Evolutionary conservation across 2,888 invertebrate genomes (phyloP).

Genomic region (Camptogramma bilineatum): DNA sequence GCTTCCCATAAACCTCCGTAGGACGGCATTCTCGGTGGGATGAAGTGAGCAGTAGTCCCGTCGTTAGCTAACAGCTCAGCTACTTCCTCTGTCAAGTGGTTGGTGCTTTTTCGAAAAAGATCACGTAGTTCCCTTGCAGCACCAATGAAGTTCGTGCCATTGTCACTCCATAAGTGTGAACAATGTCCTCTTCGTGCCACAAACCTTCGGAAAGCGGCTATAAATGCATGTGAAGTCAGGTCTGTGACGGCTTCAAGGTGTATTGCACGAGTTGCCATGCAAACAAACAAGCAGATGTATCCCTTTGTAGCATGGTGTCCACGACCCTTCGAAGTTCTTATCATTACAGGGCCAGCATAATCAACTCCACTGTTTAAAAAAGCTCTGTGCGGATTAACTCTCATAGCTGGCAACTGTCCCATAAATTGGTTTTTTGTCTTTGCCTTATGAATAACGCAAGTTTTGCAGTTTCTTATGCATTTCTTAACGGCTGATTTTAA

Average conservation of each 20-base stretch:
- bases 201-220: constrained; percentile 42
- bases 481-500: constrained; percentile 28
- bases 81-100: constrained; percentile 22
- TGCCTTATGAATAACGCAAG: constrained; percentile 29
- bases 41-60: constrained; percentile 37
- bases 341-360: constrained; percentile 37
- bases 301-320: constrained; percentile 36
- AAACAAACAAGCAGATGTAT: constrained; percentile 41
- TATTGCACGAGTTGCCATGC: constrained; percentile 46
- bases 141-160: constrained; percentile 41
- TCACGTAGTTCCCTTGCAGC: constrained; percentile 17
- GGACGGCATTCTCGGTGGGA: constrained; percentile 35
- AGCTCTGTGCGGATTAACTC: constrained; percentile 28
- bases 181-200: constrained; percentile 38
- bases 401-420: constrained; percentile 36
- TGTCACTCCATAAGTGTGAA: constrained; percentile 38
- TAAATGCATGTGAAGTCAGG: constrained; percentile 45
- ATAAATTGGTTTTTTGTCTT: constrained; percentile 32
- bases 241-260: constrained; percentile 50
- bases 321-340: constrained; percentile 34
- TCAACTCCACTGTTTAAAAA: constrained; percentile 36
- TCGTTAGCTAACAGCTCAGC: constrained; percentile 28
- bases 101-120: constrained; percentile 17
- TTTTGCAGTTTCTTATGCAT: constrained; percentile 31
- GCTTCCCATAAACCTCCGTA: constrained; percentile 47